phyloP scores from a whole-genome alignment of 1,140 invertebrate species.

The Aphelinus certus region DNA sequence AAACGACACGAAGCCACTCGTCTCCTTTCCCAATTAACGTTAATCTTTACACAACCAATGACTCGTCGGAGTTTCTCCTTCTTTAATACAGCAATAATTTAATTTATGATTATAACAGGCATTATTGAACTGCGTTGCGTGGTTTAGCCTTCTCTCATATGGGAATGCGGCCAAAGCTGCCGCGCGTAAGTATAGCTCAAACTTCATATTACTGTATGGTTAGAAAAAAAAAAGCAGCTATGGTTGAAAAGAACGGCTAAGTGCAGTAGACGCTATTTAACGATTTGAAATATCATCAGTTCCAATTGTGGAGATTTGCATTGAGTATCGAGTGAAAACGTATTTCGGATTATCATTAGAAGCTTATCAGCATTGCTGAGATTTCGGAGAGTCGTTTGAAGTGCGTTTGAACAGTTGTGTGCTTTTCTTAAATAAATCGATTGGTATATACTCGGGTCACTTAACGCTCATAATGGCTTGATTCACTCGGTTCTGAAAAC shows the following conservation, averaged over 20 bases:
- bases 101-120: slow-evolving; percentile 29
- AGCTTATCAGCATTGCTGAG: no score
- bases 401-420: no score
- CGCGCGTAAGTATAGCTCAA: slow-evolving; percentile 29
- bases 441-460: no score
- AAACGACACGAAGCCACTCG: neutral
- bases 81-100: slow-evolving; percentile 22
- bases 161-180: slow-evolving; percentile 29
- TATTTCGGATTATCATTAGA: no score
- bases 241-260: slow-evolving; percentile 2
- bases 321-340: no score
- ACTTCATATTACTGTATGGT: neutral
- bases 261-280: neutral
- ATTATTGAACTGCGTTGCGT: slow-evolving; percentile 38
- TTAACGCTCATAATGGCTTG: no score
- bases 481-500: slow-evolving; percentile 1
- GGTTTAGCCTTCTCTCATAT: slow-evolving; percentile 30
- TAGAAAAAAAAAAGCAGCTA: neutral
- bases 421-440: no score
- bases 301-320: no score
- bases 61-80: neutral
- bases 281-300: no score
- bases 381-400: no score
- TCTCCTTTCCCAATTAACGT: slow-evolving; percentile 23
- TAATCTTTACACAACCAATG: slow-evolving; percentile 7